Base-by-base conservation (phyloP, 2,113 vertebrate species). In the Xerus inauris region DNA sequence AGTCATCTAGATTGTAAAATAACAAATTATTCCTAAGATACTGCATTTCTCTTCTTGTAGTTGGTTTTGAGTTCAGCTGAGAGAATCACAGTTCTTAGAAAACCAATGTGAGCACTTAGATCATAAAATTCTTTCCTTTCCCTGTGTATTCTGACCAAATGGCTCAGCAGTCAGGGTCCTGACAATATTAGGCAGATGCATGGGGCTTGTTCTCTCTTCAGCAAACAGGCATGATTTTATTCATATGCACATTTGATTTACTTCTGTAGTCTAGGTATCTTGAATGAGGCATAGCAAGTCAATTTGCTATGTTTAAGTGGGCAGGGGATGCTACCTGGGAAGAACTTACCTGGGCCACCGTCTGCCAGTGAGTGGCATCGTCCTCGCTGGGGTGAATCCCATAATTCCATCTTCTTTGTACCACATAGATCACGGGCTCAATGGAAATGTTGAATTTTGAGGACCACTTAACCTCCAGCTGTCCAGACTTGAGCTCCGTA, bases 341-440 rank as follows among this genome's bases (percentile, higher is more conserved):
- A 22, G 47, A 0, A 24, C 98, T 97, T 2, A 99, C 99, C 99
- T 99, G 99, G 30, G 99, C 99, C 45, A 99, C 98, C 0, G 99
- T 99, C 98, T 99, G 98, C 99, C 99, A 99, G 16, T 97, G 98
- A 0, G 99, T 99, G 94, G 99, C 99, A 26, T 99, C 99, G 16
- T 99, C 99, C 47, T 99, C 99, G 3, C 99, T 99, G 54, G 99
- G 99, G 88, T 99, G 99, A 94, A 99, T 99, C 54, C 99, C 99
- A 12, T 99, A 99, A 97, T 99, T 99, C 99, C 99, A 99, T 75
- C 99, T 98, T 9, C 99, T 99, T 96, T 99, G 99, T 42, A 99
- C 98, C 87, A 99, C 99, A 13, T 99, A 99, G 59, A 99, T 99
- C 45, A 99, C 99, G 0, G 99, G 99, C 83, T 99, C 99, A 49